These are phyloP conservation scores for Callosobruchus maculatus DNA, from an alignment of 2,888 invertebrate species.

Conservation along the genomic window DNA sequence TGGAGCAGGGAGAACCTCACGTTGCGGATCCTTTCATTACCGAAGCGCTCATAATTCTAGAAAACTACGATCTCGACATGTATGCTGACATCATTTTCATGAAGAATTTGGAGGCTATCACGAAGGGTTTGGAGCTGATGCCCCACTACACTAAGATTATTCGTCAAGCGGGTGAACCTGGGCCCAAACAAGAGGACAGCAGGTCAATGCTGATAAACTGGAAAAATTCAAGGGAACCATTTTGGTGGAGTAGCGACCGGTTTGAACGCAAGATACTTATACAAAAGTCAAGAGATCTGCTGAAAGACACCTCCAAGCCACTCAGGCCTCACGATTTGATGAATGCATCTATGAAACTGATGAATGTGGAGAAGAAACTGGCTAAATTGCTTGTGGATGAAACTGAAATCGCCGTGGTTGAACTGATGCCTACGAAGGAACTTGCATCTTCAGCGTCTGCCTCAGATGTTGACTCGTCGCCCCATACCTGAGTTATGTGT, in stretches of 20 bases:
- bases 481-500: not conserved
- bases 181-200: constrained; percentile 11
- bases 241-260: constrained; percentile 18
- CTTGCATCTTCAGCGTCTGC: not conserved
- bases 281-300: not conserved
- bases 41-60: constrained; percentile 37
- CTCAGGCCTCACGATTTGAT: not conserved
- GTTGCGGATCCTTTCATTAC: constrained; percentile 38
- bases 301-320: not conserved
- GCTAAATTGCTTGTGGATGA: not conserved
- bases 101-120: constrained; percentile 40
- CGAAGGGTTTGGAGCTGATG: constrained; percentile 38
- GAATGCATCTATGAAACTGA: not conserved
- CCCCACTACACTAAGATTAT: constrained; percentile 32
- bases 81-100: constrained; percentile 32
- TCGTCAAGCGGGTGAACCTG: constrained; percentile 15
- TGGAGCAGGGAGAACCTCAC: constrained; percentile 34
- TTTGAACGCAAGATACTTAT: not conserved
- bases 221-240: constrained; percentile 35
- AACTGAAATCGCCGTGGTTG: not conserved
- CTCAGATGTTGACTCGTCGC: not conserved
- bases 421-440: not conserved
- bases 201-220: constrained; percentile 33
- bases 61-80: constrained; percentile 18
- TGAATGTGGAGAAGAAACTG: not conserved